Evolutionary conservation across 2,888 invertebrate genomes (phyloP), one percentile per base, ranked within the genome.

Genomic region (Calliscelio sp.): DNA sequence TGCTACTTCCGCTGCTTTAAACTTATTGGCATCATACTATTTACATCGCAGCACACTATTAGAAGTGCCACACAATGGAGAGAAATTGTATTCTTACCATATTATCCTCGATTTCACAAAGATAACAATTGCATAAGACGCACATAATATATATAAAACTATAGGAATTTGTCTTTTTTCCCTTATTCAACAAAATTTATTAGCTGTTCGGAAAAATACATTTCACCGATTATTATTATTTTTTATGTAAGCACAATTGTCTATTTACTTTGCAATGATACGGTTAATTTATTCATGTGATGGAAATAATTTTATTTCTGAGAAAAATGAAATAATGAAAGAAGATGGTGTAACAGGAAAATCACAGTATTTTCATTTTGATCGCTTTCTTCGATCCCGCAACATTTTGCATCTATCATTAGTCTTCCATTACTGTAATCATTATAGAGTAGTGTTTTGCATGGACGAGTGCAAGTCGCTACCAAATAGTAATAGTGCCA

Each of bases 1-100:
- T 35, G 73, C 73, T 46, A 73, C 73, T 73, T 73, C 73, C 73
- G 61, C 20, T 66, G 66, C 8, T 73, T 73, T 35, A 59, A 73
- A 46, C 46, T 61, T 73, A 73, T 59, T 71, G 59, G 46, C 35
- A 49, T 49, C 49, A 22, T 22, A 65, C 20, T 57, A 57, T 55
- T 57, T 57, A 41, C 55, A 71, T 71, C 28, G 57, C 44, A 22
- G 41, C 28, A 35, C 46, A 24, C 28, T 63, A 63, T 63, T 63
- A 63, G 25, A 46, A 28, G 11, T 46, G 68, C 25, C 41, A 24
- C 38, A 68, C 55, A 70, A 70, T 55, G 25, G 32, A 70, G 70
- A 55, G 70, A 70, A 70, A 57, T 51, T 70, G 24, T 68, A 55
- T 68, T 68, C 68, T 68, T 55, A 10, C 41, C 38, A 25, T 68